A percentile compares a stretch with the other conserved stretches of the same genome.
Conservation (phyloP, 2,888 invertebrate genomes). For the Trachelus troglodyta region DNA sequence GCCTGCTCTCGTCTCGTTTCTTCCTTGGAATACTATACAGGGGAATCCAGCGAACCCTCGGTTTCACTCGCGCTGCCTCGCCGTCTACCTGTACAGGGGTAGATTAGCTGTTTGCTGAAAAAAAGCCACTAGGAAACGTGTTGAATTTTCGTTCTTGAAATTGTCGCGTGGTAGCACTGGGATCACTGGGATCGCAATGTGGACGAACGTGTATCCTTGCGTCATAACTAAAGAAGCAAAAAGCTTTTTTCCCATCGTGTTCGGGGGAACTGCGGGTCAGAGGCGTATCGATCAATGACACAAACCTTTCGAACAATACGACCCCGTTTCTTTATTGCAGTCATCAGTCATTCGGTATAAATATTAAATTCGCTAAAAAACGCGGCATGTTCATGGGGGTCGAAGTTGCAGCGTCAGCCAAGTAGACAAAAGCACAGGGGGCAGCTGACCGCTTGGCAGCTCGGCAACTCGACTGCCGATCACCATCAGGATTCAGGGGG, state of each 20-base stretch:
- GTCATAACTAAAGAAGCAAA: background rate
- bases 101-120: background rate
- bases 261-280: background rate
- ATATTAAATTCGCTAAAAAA: conserved; percentile 67
- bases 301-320: conserved; percentile 62
- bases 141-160: conserved; percentile 16
- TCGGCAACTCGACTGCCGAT: background rate
- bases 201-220: background rate
- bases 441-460: conserved; percentile 23
- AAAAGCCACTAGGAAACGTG: conserved; percentile 8
- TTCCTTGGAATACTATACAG: conserved; percentile 8
- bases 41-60: background rate
- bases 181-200: background rate
- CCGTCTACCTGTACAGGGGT: conserved; percentile 6
- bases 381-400: conserved; percentile 48
- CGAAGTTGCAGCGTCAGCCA: conserved; percentile 64
- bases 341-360: conserved; percentile 67
- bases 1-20: conserved; percentile 25
- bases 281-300: conserved; percentile 65
- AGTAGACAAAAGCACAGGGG: conserved; percentile 31
- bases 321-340: conserved; percentile 62
- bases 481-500: background rate
- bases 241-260: conserved; percentile 18
- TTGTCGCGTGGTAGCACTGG: background rate
- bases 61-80: background rate